These are phyloP conservation scores for Parthenolecanium corni DNA, from an alignment of 2,888 invertebrate species.

Conservation along the genomic window DNA sequence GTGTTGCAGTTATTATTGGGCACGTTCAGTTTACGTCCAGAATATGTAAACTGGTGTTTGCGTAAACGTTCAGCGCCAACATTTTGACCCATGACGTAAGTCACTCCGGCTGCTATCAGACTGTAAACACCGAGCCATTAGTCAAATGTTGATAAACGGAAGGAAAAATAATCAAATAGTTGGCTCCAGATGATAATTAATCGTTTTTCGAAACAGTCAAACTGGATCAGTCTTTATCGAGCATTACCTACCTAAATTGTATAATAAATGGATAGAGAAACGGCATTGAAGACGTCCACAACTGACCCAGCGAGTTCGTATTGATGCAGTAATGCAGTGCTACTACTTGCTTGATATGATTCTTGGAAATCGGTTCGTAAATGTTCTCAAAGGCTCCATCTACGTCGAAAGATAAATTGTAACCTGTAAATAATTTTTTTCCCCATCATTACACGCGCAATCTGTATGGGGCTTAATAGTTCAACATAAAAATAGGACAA, in stretches of 20 bases:
- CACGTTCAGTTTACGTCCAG: conserved; percentile 34
- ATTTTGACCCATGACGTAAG: conserved; percentile 46
- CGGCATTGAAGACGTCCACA: conserved; percentile 46
- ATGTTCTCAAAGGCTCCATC: conserved; percentile 23
- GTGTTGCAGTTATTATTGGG: conserved; percentile 38
- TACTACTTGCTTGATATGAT: conserved; percentile 43
- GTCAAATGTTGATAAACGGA: no score
- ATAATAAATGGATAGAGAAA: conserved; percentile 47
- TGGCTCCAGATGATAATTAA: no score
- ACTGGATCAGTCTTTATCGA: no score
- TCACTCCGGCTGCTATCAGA: conserved; percentile 46
- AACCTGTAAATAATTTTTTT: conserved; percentile 7
- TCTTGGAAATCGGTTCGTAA: conserved; percentile 41
- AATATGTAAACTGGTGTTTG: conserved; percentile 22
- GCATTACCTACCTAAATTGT: conserved; percentile 44
- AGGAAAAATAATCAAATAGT: no score
- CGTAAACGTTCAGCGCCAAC: conserved; percentile 39
- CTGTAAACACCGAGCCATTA: no score
- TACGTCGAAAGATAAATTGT: conserved; percentile 22
- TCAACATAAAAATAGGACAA: no score
- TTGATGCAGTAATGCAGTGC: conserved; percentile 44
- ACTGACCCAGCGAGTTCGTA: conserved; percentile 44
- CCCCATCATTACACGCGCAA: neutral
- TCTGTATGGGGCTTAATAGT: neutral
- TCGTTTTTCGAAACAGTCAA: no score